These are phyloP conservation scores for Drosophila kepulauana DNA, from an alignment of 1,140 invertebrate genomes.

Conservation along the genomic window DNA sequence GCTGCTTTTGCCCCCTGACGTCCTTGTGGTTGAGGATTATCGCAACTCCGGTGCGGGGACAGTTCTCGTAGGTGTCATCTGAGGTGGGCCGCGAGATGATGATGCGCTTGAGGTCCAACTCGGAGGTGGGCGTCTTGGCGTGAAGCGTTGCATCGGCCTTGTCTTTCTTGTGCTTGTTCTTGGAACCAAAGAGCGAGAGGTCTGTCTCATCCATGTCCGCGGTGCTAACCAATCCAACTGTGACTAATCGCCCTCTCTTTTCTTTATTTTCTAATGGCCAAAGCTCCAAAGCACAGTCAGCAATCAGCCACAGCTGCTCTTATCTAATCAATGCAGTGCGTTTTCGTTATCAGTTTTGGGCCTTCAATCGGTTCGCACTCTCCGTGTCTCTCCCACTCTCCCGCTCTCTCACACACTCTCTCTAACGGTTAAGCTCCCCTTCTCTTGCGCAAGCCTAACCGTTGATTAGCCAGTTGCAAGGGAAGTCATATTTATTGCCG, in stretches of 20 bases:
- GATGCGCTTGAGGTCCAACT: conserved; percentile 59
- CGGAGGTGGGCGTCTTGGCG: conserved; percentile 65
- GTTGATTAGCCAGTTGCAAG: conserved; percentile 70
- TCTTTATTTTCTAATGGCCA: conserved; percentile 12
- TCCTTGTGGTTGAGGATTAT: conserved; percentile 91
- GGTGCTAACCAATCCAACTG: conserved; percentile 15
- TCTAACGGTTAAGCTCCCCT: neutral
- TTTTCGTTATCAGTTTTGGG: conserved; percentile 24
- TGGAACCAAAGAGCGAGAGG: conserved; percentile 68
- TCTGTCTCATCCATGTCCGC: conserved; percentile 75
- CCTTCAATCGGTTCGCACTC: conserved; percentile 6
- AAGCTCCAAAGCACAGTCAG: conserved; percentile 36
- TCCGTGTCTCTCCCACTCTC: conserved; percentile 2
- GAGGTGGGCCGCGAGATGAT: conserved; percentile 74
- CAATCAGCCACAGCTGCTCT: conserved; percentile 29
- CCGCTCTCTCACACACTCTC: neutral
- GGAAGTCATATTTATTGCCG: conserved; percentile 65
- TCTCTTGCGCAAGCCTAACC: neutral
- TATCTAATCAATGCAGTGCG: conserved; percentile 47
- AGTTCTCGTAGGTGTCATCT: conserved; percentile 87
- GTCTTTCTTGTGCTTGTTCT: conserved; percentile 78
- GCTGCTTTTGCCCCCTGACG: conserved; percentile 85
- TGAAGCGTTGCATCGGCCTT: conserved; percentile 75
- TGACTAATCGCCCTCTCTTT: conserved; percentile 60
- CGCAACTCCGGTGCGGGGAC: conserved; percentile 88